Evolutionary conservation across 2,113 vertebrate species (phyloP), one percentile per base, ranked within the genome.

Genomic region (Saccopteryx leptura): DNA sequence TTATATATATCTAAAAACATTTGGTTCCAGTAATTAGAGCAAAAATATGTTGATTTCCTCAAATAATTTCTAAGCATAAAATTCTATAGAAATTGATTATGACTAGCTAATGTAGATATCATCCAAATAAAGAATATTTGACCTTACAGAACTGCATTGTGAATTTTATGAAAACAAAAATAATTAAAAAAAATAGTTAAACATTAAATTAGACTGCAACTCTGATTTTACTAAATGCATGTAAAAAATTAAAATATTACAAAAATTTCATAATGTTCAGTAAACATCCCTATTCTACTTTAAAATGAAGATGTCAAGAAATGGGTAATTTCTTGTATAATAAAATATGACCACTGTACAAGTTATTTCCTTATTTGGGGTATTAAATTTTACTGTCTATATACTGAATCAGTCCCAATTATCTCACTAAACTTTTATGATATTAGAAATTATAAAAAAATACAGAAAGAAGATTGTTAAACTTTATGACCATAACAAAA

Each of bases 141-240:
- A n/a, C 28, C 10, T 72, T 69, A 54, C 26, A 46, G 58, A 88
- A 74, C 3, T 81, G 0, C 13, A 58, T 60, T 69, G 69, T 78
- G 33, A 26, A 63, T 88, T 84, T 84, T 84, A 13, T 11, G 33
- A 88, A 0, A 94, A 28, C 12, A 96, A 26, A 95, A 88, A 68
- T 89, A 21, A 93, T 18, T 28, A n/a, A 33, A 71, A 31, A 79
- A 95, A 72, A 39, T 61, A n/a, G 15, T 60, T 91, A 83, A 82
- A 75, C 5, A 65, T 63, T 74, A 80, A 71, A 2, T 82, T 83
- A 52, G 13, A 48, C 17, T 69, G 17, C 33, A 88, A 19, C 6
- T 80, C 26, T 88, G 21, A 66, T 33, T 19, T 81, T 83, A 90
- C 72, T 74, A 88, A 88, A 56, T 39, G 39, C 7, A 69, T 74